Evolutionary conservation across 2,888 invertebrate genomes (phyloP), one percentile per base, ranked within the genome.

Genomic region (Morpho deidamia): DNA sequence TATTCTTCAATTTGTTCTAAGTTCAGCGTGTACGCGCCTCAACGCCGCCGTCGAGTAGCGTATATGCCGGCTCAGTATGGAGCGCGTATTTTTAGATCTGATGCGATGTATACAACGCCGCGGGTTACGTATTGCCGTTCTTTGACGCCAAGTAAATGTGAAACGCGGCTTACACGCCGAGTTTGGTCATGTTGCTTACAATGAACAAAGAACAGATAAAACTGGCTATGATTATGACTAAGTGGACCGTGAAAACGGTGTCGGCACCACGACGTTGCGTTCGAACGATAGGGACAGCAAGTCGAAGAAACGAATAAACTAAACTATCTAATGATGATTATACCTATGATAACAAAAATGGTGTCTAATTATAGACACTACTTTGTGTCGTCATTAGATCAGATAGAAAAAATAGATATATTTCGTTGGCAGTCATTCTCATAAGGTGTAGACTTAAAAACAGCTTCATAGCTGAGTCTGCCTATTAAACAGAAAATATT

Each of bases 61-160:
- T 66, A 55, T 67, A n/a, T n/a, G 70, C 68, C 67, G 67, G 66
- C 67, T 59, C 59, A 64, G 66, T 63, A 42, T 42, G 47, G 47
- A 7, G 48, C 41, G 63, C 55, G 55, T 61, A 61, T 61, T 88
- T 88, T 86, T 88, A 88, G 88, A 81, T 75, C 74, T 86, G 88
- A 87, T 85, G 81, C 71, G 73, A 70, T 77, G 83, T 83, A 84
- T 81, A 80, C 64, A 71, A 61, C 44, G 43, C 52, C 60, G 57
- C 60, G 57, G 51, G 53, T 51, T 51, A 50, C 50, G 60, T 55
- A 56, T 67, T 70, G 74, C 76, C 69, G 73, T 75, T 70, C 60
- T 68, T 72, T 68, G 70, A 66, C 65, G 72, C 64, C 68, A 71
- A 67, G 59, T 44, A 43, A 48, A 48, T 44, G 39, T 40, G 11